A percentile compares a stretch with the other conserved stretches of the same genome.
These are phyloP conservation scores for Eilema depressum DNA, from an alignment of 2,888 invertebrate genomes.

Conservation along the genomic window DNA sequence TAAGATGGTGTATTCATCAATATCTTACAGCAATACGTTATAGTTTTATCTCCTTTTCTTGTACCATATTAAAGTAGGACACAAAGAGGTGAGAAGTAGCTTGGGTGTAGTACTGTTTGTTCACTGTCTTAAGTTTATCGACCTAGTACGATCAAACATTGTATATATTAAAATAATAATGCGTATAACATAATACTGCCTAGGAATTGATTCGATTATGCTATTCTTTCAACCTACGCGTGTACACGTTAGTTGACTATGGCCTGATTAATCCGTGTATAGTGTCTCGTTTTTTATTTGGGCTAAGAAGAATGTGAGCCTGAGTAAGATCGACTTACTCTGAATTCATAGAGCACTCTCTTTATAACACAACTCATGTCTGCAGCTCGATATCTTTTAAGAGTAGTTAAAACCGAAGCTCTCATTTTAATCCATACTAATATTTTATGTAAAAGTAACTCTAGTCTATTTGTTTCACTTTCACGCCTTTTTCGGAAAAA, in stretches of 20 bases:
- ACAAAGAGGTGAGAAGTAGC: background rate
- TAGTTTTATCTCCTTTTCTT: conserved; percentile 1
- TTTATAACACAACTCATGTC: background rate
- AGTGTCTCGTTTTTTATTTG: background rate
- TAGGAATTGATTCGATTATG: background rate
- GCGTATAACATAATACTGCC: conserved; percentile 5
- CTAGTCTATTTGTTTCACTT: no score
- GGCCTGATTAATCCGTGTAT: background rate
- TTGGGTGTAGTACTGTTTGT: background rate
- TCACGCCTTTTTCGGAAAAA: no score
- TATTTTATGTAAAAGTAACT: no score
- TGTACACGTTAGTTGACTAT: background rate
- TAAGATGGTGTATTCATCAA: background rate
- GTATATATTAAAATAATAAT: conserved; percentile 6
- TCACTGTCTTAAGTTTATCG: conserved; percentile 1
- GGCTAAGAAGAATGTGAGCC: background rate
- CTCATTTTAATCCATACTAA: background rate
- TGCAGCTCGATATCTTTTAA: background rate
- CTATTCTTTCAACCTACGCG: background rate
- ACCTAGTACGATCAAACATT: conserved; percentile 17
- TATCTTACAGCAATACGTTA: background rate
- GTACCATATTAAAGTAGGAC: background rate
- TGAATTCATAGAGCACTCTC: background rate
- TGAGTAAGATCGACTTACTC: background rate
- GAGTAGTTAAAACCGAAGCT: background rate